These are phyloP conservation scores for Beris morrisii DNA, from an alignment of 2,888 invertebrate genomes.

Conservation along the genomic window DNA sequence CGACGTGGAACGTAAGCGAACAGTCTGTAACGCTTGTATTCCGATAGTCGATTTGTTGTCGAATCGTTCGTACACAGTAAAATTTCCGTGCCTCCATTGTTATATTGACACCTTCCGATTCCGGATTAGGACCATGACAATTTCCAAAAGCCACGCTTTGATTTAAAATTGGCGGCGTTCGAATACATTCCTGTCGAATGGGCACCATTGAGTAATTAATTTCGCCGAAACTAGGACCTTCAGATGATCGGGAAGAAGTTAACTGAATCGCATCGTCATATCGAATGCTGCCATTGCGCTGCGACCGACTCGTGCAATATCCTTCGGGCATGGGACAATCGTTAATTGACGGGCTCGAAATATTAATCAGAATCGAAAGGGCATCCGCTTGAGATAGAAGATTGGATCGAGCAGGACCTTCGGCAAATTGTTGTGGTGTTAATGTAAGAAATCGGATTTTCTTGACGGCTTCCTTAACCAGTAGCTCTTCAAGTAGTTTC, in stretches of 20 bases:
- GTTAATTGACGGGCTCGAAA: constrained; percentile 69
- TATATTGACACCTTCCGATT: constrained; percentile 38
- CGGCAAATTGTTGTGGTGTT: constrained; percentile 80
- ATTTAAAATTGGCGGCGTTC: constrained; percentile 7
- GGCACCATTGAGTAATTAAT: neutral
- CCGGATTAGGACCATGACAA: constrained; percentile 28
- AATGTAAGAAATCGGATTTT: constrained; percentile 80
- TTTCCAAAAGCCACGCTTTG: constrained; percentile 14
- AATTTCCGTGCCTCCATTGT: constrained; percentile 61
- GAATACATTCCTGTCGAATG: constrained; percentile 3
- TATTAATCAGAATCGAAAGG: constrained; percentile 80
- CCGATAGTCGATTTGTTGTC: constrained; percentile 71
- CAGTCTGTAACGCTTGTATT: constrained; percentile 77
- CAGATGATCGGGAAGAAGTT: constrained; percentile 17
- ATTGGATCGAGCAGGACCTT: constrained; percentile 76
- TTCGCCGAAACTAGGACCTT: constrained; percentile 2
- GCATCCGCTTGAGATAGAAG: constrained; percentile 76
- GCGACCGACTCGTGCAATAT: constrained; percentile 62
- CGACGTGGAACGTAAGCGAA: constrained; percentile 77
- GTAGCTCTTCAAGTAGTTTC: constrained; percentile 47
- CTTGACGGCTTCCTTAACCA: constrained; percentile 68
- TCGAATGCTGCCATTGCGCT: constrained; percentile 57
- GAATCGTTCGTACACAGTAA: constrained; percentile 69
- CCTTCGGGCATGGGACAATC: constrained; percentile 73
- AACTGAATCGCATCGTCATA: constrained; percentile 46